These are phyloP conservation scores for Atherinosoma microstoma DNA, from an alignment of 2,797 vertebrate genomes.

Conservation along the genomic window DNA sequence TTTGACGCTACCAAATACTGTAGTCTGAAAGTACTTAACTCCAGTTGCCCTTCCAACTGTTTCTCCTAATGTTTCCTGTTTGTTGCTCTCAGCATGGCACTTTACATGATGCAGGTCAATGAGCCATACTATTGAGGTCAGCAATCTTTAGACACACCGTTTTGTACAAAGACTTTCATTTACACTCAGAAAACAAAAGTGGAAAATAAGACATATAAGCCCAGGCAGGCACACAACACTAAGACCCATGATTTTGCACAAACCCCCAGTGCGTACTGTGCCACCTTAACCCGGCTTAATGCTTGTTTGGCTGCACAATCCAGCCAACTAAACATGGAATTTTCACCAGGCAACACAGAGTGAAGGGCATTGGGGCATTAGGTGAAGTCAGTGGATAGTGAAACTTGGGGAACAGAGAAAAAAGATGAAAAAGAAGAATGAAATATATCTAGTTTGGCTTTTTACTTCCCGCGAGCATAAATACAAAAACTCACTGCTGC, in stretches of 20 bases:
- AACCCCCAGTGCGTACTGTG: conserved; percentile 26
- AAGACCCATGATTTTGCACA: conserved; percentile 18
- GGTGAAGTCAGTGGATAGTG: conserved; percentile 18
- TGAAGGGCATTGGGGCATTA: conserved; percentile 4
- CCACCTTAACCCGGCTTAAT: conserved; percentile 45
- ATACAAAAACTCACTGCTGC: neutral
- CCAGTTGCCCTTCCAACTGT: conserved; percentile 31
- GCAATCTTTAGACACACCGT: conserved; percentile 23
- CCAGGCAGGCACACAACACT: conserved; percentile 29
- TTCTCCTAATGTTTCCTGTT: conserved; percentile 46
- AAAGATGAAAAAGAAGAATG: neutral
- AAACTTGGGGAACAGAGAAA: neutral
- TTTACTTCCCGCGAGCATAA: no score
- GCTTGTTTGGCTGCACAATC: conserved; percentile 46
- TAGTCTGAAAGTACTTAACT: no score
- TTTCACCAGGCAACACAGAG: conserved; percentile 37
- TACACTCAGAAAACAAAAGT: conserved; percentile 18
- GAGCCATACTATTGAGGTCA: conserved; percentile 46
- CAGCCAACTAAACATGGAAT: conserved; percentile 42
- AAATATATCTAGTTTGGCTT: neutral
- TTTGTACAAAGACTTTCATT: conserved; percentile 9
- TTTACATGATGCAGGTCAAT: conserved; percentile 50
- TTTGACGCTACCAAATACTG: no score
- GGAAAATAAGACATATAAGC: conserved; percentile 40
- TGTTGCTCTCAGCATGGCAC: conserved; percentile 41